Evolutionary conservation across 2,888 invertebrate species (phyloP).

Genomic region (Eugnorisma glareosa): DNA sequence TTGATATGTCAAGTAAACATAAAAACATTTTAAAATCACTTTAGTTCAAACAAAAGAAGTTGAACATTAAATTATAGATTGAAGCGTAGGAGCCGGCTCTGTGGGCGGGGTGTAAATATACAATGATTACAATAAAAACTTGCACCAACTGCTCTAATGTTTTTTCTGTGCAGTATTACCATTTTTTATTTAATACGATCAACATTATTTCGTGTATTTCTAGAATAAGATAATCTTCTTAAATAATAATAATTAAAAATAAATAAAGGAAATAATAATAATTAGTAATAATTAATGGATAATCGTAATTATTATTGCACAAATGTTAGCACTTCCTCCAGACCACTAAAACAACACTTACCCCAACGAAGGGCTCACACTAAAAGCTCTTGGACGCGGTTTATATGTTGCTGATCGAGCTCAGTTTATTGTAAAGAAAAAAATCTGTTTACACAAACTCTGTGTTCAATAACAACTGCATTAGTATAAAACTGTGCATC

Average conservation of each 20-base stretch:
- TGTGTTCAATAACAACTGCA: no score
- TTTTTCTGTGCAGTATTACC: conserved; percentile 42
- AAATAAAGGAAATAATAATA: no score
- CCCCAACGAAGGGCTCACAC: not conserved
- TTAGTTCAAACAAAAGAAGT: conserved; percentile 63
- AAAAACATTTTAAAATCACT: conserved; percentile 38
- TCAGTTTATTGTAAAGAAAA: no score
- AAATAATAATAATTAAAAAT: no score
- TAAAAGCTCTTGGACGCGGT: not conserved
- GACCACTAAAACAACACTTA: not conserved
- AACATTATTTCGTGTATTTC: conserved; percentile 4
- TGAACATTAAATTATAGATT: conserved; percentile 70
- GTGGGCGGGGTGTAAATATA: conserved; percentile 77
- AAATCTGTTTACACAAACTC: no score
- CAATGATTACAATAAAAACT: conserved; percentile 66
- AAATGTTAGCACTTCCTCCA: not conserved
- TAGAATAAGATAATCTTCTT: conserved; percentile 3
- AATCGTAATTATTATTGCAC: not conserved
- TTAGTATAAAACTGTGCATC: no score
- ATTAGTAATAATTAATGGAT: no score
- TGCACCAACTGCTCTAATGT: conserved; percentile 42
- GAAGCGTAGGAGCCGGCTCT: conserved; percentile 64
- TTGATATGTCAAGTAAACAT: conserved; percentile 18
- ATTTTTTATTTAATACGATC: conserved; percentile 6
- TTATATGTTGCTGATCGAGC: not conserved